Percentiles rank a stretch among this genome's conserved stretches.
Conservation (phyloP, 2,888 invertebrate genomes). For the Ramazzottius varieornatus region DNA sequence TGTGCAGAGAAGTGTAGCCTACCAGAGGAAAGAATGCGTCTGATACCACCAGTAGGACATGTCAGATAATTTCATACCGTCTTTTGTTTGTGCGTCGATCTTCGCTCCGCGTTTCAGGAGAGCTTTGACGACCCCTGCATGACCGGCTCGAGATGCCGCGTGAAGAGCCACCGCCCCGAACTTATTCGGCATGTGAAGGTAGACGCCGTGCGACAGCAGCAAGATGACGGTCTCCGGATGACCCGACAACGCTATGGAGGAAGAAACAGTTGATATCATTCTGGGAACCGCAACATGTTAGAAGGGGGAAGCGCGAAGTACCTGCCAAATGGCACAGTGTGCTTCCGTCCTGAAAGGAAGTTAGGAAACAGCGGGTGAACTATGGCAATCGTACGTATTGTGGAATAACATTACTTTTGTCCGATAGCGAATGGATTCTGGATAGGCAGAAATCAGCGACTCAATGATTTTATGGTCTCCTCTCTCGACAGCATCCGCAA, state of each 20-base stretch:
- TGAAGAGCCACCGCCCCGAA: not conserved
- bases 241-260: too few relatives aligned
- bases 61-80: too few relatives aligned
- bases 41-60: too few relatives aligned
- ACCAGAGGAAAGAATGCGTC: too few relatives aligned
- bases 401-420: not conserved
- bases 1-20: not conserved
- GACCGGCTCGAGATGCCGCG: not conserved
- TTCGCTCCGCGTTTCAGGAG: not conserved
- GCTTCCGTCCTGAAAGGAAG: conserved; percentile 44
- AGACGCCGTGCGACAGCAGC: conserved; percentile 92
- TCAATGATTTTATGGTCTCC: not conserved
- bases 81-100: not conserved
- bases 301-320: too few relatives aligned
- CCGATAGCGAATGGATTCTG: not conserved
- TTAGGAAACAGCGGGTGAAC: not conserved
- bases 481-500: not conserved
- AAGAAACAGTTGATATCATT: too few relatives aligned
- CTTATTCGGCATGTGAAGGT: conserved; percentile 96
- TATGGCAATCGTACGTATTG: not conserved
- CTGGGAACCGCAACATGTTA: too few relatives aligned
- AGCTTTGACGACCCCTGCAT: not conserved
- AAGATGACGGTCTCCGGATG: conserved; percentile 95
- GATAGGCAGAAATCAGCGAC: not conserved
- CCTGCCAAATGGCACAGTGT: conserved; percentile 97